phyloP scores from a whole-genome alignment of 2,888 invertebrate species.

The Mellilla xanthometata region DNA sequence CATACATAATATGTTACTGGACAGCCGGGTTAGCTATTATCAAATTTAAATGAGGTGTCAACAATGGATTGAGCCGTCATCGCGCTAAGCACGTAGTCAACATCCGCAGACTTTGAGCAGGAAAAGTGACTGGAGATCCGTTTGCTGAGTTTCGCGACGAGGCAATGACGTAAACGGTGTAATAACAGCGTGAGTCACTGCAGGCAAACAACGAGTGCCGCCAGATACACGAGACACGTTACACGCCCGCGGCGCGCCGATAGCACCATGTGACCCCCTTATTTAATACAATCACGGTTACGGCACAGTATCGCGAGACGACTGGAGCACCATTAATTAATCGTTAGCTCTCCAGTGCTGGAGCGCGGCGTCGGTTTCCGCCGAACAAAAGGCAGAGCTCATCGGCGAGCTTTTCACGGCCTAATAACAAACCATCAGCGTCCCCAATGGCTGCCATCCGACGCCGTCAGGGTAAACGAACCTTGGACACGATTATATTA shows the following conservation, averaged over 20 bases:
- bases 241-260: neutral
- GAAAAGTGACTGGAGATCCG: conserved; percentile 29
- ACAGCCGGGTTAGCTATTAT: conserved; percentile 3
- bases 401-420: conserved; percentile 39
- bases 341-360: conserved; percentile 31
- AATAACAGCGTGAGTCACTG: conserved; percentile 32
- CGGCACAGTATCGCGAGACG: conserved; percentile 19
- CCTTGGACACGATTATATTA: too few relatives aligned
- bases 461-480: too few relatives aligned
- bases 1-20: neutral
- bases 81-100: conserved; percentile 43
- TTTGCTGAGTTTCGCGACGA: conserved; percentile 29
- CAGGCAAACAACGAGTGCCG: conserved; percentile 30
- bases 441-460: conserved; percentile 36
- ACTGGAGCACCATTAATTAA: conserved; percentile 35
- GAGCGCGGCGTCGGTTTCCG: conserved; percentile 29
- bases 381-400: conserved; percentile 48
- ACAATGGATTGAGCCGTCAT: conserved; percentile 14
- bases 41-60: conserved; percentile 11
- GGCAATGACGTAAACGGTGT: conserved; percentile 27
- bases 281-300: conserved; percentile 22
- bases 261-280: conserved; percentile 26
- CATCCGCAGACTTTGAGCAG: conserved; percentile 43
- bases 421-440: conserved; percentile 48
- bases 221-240: conserved; percentile 5